Percentiles rank a stretch among this genome's conserved stretches.
These are phyloP conservation scores for Perizoma flavofasciatum DNA, from an alignment of 2,888 invertebrate species.

Conservation along the genomic window DNA sequence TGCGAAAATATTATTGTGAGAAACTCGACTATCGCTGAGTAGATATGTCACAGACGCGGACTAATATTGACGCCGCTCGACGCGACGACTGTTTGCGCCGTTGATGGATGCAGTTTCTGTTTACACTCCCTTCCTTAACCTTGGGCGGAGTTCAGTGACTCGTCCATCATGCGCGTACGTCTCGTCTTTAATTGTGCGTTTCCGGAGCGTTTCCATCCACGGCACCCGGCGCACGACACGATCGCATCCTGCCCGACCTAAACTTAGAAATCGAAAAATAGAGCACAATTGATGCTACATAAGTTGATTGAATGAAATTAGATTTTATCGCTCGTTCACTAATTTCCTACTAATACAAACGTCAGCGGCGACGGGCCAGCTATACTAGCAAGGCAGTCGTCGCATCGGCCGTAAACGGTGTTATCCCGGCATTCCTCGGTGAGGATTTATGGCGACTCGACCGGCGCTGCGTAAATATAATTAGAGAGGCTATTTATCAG, in stretches of 20 bases:
- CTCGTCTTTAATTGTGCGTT: slow-evolving; percentile 65
- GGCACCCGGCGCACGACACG: slow-evolving; percentile 61
- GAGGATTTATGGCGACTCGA: slow-evolving; percentile 75
- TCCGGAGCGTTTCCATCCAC: slow-evolving; percentile 71
- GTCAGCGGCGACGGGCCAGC: slow-evolving; percentile 42
- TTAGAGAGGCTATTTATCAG: slow-evolving; percentile 82
- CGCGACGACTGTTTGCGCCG: slow-evolving; percentile 63
- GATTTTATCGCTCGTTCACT: slow-evolving; percentile 59
- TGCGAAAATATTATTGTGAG: slow-evolving; percentile 15
- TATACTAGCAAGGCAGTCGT: slow-evolving; percentile 42
- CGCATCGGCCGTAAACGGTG: slow-evolving; percentile 64
- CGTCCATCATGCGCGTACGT: slow-evolving; percentile 54
- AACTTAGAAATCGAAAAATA: slow-evolving; percentile 42
- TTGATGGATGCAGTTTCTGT: slow-evolving; percentile 70
- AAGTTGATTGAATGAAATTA: slow-evolving; percentile 44
- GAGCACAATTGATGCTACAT: slow-evolving; percentile 41
- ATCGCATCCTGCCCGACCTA: slow-evolving; percentile 59
- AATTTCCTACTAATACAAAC: slow-evolving; percentile 63
- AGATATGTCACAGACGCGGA: slow-evolving; percentile 20
- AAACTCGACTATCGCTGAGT: slow-evolving; percentile 17
- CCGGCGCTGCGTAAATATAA: slow-evolving; percentile 82
- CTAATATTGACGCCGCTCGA: slow-evolving; percentile 36
- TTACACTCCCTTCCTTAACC: slow-evolving; percentile 69
- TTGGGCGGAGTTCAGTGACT: slow-evolving; percentile 73
- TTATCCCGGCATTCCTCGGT: slow-evolving; percentile 70